Evolutionary conservation across 30 jellyfish, hydroid and myxozoan genomes (phyloP), one percentile per base, ranked within the genome.

Genomic region (Cassiopea xamachana): DNA sequence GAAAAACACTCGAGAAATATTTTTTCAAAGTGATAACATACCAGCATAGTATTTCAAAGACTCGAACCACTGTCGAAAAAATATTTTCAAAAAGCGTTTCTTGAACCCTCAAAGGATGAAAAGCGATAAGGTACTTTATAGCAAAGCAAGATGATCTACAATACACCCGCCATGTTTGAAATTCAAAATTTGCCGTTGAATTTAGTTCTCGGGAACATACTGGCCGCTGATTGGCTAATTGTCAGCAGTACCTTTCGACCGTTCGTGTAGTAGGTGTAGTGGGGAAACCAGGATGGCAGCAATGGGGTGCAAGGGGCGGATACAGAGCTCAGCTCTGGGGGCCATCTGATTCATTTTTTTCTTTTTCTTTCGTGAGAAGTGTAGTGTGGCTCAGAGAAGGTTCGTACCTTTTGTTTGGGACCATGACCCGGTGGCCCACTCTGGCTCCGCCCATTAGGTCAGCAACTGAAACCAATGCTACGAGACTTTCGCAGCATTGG

Each of bases 141-240:
- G 12, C 64, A 10, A 55, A 10, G 7, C 12, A 55, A 55, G 10
- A 55, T 55, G 85, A 48, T 44, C 92, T 39, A 49, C 75, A 15
- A 19, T 49, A 17, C 85, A 48, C 86, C 93, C 93, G 93, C 93
- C 93, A 86, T 86, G 83, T 75, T 86, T 73, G 87, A 74, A 86
- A 73, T 59, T 27, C 49, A 43, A 39, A 27, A 51, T 59, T 73
- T 73, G 87, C 74, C 93, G 93, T 86, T 86, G 93, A 86, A 74
- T 73, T 74, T 51, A 27, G 93, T 75, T 59, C 87, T 60, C 15
- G 43, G 48, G 7, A 60, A 50, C 39, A 84, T 70, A 46, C 92
- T 70, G 46, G 85, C 61, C 60, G 46, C 61, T 84, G 92, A 84
- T 84, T 84, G 92, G 92, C 39, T 60, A 84, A 84, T 84, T 64